Conservation (phyloP, 2,113 vertebrate genomes). For the Leptobrachium ailaonicum region DNA sequence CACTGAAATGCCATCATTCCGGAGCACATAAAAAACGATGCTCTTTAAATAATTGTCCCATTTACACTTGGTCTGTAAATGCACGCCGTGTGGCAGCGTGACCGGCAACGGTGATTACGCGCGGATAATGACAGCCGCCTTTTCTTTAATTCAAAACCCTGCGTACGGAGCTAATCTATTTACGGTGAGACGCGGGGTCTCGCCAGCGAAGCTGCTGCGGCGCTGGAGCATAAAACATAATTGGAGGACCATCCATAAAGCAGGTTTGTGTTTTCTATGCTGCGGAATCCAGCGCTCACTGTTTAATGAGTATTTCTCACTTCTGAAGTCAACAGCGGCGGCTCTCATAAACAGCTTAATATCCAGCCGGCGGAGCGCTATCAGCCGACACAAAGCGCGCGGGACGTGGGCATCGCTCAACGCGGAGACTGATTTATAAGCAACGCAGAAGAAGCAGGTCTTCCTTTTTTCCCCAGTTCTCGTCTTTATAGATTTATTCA, state of each 20-base stretch:
- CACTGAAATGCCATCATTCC: conserved; percentile 20
- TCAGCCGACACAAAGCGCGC: conserved; percentile 20
- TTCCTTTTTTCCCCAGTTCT: neutral
- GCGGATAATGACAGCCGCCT: conserved; percentile 1
- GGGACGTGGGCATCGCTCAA: neutral
- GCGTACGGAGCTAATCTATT: conserved; percentile 24
- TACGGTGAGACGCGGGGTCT: conserved; percentile 7
- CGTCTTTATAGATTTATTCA: neutral
- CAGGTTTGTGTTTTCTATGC: neutral
- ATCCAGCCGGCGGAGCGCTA: conserved; percentile 8
- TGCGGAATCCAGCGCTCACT: conserved; percentile 17
- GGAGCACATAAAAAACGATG: conserved; percentile 28
- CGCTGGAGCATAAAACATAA: conserved; percentile 33
- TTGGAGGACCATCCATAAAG: conserved; percentile 34
- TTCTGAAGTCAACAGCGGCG: conserved; percentile 10
- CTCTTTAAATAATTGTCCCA: conserved; percentile 30
- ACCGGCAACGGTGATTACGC: neutral
- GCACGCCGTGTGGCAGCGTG: conserved; percentile 3
- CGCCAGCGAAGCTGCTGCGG: neutral
- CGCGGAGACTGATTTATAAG: neutral
- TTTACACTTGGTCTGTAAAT: conserved; percentile 34
- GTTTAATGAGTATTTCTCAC: conserved; percentile 33
- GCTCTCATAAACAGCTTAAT: conserved; percentile 38
- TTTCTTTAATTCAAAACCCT: conserved; percentile 21
- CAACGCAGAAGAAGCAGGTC: neutral